These are phyloP conservation scores for Nematolebias whitei DNA, from an alignment of 2,113 vertebrate genomes.

Conservation along the genomic window DNA sequence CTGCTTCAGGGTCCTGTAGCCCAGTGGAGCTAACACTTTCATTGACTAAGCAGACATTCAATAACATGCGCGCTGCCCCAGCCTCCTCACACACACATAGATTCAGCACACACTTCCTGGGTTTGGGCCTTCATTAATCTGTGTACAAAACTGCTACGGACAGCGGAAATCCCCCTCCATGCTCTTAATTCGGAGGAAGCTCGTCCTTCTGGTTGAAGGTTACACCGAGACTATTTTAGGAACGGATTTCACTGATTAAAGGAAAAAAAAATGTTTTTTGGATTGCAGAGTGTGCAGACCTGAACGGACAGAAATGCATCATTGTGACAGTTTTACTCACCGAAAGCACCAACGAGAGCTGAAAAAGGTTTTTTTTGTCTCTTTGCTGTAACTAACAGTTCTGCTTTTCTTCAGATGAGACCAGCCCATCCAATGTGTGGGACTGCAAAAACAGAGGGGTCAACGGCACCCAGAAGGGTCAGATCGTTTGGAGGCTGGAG, in stretches of 20 bases:
- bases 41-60: constrained; percentile 78
- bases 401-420: constrained; percentile 86
- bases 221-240: constrained; percentile 55
- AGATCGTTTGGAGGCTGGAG: constrained; percentile 97
- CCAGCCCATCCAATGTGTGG: constrained; percentile 97
- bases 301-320: constrained; percentile 38
- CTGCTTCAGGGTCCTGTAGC: constrained; percentile 55
- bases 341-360: too few relatives aligned
- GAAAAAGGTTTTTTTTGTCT: neutral
- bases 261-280: constrained; percentile 41
- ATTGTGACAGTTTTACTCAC: constrained; percentile 18
- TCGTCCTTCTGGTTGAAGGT: constrained; percentile 69
- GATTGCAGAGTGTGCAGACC: constrained; percentile 40
- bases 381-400: neutral
- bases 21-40: constrained; percentile 62
- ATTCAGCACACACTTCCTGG: constrained; percentile 19
- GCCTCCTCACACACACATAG: constrained; percentile 11
- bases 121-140: constrained; percentile 58
- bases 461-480: constrained; percentile 96
- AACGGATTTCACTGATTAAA: constrained; percentile 63
- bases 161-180: constrained; percentile 62
- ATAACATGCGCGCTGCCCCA: constrained; percentile 56
- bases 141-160: constrained; percentile 60
- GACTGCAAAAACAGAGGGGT: constrained; percentile 99
- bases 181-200: constrained; percentile 55